Base-by-base conservation (phyloP, 2,888 invertebrate genomes). In the Campoplex nolae region DNA sequence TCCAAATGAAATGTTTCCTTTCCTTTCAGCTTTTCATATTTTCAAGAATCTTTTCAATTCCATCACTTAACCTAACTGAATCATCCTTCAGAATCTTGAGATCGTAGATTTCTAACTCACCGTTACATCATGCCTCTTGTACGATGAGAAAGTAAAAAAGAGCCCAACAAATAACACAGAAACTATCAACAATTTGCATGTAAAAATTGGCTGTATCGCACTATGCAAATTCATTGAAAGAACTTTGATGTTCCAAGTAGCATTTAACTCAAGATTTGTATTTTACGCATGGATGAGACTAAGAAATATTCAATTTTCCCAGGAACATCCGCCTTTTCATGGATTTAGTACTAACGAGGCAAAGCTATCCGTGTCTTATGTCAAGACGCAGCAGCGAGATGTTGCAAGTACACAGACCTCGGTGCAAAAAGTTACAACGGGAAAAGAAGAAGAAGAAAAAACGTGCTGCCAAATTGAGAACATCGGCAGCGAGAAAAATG, bases 241-340 rank as follows among this genome's bases (percentile, higher is more conserved):
- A 28, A 7, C 45, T 23, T 23, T 7, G 3, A 45, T 23, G 6
- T 45, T 70, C 1, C 28, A 32, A 71, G 38, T 18, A 3, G 32
- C 32, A 0, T 32, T 51, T 18, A 11, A 48, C 2, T 3, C 32
- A 8, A 71, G 28, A 18, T 18, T 54, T 32, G 3, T 32, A 16
- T 16, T 62, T 16, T n/a, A 16, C n/a, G 7, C 51, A 13, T 35
- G 8, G 6, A 8, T 73, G 48, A 23, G 16, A 73, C 51, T 2
- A 35, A 38, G 16, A 28, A 16, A 16, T 32, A 32, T 48, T 48
- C 18, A 62, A 67, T 79, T 76, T 88, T 90, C 92, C 7, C 89
- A 94, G 94, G 93, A 93, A 92, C 93, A 93, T 90, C 91, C 93
- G 87, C 93, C 93, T 82, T 95, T 95, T 88, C 93, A 94, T 89